phyloP scores from a whole-genome alignment of 2,113 vertebrate species.

The Phyllostomus hastatus region DNA sequence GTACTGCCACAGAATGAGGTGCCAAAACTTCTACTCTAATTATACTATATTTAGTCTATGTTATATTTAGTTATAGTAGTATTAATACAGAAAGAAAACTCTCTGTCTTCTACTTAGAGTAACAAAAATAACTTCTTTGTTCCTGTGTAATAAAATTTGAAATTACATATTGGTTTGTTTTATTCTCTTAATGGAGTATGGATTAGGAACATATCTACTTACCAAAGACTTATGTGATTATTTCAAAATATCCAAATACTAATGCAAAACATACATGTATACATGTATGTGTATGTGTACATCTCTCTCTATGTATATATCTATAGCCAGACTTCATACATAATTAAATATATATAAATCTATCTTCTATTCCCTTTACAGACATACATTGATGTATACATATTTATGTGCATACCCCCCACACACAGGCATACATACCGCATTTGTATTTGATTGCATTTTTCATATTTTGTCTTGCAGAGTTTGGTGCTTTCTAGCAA shows the following conservation, averaged over 20 bases:
- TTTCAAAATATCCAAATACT: not conserved
- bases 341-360: too few relatives aligned
- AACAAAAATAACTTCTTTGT: not conserved
- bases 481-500: not conserved
- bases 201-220: not conserved
- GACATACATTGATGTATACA: not conserved
- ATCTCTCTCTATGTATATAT: not conserved
- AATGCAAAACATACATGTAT: not conserved
- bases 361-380: not conserved
- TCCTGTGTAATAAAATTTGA: not conserved
- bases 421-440: not conserved
- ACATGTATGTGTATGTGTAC: not conserved
- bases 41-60: not conserved
- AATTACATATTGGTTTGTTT: not conserved
- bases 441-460: not conserved
- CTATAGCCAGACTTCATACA: not conserved
- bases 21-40: not conserved
- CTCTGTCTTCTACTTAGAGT: not conserved
- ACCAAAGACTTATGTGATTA: not conserved
- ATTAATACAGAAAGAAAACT: not conserved
- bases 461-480: not conserved
- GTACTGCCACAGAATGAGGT: not conserved
- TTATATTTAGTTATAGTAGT: not conserved
- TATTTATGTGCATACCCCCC: rapidly evolving
- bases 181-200: not conserved